Evolutionary conservation across 2,888 invertebrate genomes (phyloP), one percentile per base, ranked within the genome.

Genomic region (Diplolepis rosae): DNA sequence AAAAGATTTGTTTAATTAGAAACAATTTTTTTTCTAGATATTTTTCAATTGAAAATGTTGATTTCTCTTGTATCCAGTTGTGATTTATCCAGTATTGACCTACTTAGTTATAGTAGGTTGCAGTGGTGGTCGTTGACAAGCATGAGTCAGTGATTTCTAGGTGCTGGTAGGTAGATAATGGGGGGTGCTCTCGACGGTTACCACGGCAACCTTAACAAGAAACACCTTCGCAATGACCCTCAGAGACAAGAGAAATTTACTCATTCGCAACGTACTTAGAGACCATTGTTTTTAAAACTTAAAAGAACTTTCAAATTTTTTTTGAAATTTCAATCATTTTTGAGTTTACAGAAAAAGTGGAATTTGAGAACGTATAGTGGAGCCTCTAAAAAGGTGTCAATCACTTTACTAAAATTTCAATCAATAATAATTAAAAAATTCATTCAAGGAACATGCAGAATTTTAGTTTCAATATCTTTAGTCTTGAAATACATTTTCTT

Each of bases 81-180:
- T 83, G 85, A 87, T 87, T 86, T 83, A 82, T 77, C 75, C 84
- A 85, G 83, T 87, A 88, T 87, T 88, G 88, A 87, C 88, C 88
- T 84, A 88, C 83, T 88, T 88, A 72, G 75, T 74, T n/a, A 73
- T 67, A 70, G 71, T 74, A 74, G 78, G 73, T 39, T 70, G 70
- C 65, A 52, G 68, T 73, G 71, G 74, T 73, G 70, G 73, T 73
- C 66, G 74, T 69, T 72, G 50, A 66, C 66, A 71, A 73, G 54
- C 72, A 66, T 56, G 68, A 68, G 39, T 56, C 68, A n/a, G 56
- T 70, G 61, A 71, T 68, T 69, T 67, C 71, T 68, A 70, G 71
- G 48, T 67, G n/a, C 67, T 66, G 68, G 75, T 68, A 61, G 71
- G 52, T 56, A 65, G 69, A 54, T 74, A 74, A 83, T 81, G 79